phyloP scores from a whole-genome alignment of 2,797 vertebrate genomes.

The Ammospiza maritima region DNA sequence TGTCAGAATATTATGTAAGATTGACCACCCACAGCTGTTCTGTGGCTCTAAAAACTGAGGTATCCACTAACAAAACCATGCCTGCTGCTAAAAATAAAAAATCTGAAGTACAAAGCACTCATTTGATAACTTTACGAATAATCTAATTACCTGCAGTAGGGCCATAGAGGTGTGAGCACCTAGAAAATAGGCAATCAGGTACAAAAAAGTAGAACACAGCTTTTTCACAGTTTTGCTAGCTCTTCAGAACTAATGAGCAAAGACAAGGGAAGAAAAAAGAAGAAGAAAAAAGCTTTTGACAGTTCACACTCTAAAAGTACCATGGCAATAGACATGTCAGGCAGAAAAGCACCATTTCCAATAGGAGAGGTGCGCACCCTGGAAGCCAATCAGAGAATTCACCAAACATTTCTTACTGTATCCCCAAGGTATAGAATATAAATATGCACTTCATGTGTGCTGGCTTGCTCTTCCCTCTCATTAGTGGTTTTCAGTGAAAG shows the following conservation, averaged over 20 bases:
- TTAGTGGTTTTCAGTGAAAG: neutral
- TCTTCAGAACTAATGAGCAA: slow-evolving; percentile 61
- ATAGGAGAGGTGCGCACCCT: neutral
- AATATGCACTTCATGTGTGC: neutral
- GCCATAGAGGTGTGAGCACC: neutral
- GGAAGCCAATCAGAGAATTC: neutral
- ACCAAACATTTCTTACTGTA: neutral
- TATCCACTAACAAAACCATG: neutral
- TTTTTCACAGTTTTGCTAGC: slow-evolving; percentile 44
- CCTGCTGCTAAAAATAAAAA: slow-evolving; percentile 19
- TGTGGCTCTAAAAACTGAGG: neutral
- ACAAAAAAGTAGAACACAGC: neutral
- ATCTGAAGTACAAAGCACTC: neutral
- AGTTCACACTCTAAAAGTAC: slow-evolving; percentile 43
- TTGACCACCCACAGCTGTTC: neutral
- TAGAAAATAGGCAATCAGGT: slow-evolving; percentile 16
- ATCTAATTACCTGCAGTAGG: slow-evolving; percentile 32
- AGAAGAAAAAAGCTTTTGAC: neutral
- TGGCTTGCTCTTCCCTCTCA: neutral
- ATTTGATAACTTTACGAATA: neutral
- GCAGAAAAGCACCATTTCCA: slow-evolving; percentile 11
- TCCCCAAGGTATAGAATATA: neutral
- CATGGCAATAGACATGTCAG: neutral
- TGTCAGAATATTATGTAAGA: neutral
- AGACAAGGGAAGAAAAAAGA: neutral